Base-by-base conservation (phyloP, 2,888 invertebrate genomes). In the Byasa hedistus region DNA sequence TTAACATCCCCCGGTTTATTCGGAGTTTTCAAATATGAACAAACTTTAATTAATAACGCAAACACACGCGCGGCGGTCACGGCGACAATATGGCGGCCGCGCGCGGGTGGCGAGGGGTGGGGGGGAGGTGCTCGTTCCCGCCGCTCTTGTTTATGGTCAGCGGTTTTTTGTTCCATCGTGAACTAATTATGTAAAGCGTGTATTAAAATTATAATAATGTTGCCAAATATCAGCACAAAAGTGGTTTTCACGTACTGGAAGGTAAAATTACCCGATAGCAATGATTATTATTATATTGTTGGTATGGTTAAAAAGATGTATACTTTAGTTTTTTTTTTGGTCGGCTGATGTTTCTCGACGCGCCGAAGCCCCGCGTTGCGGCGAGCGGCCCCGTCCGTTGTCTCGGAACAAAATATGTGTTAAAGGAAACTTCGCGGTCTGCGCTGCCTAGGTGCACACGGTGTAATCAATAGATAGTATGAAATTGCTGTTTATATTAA, bases 371-470 rank as follows among this genome's bases (percentile, higher is more conserved):
- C 19, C 3, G 19, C 8, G 51, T 19, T 51, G 51, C 51, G 51
- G 51, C 51, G 19, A 44, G 44, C 12, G 19, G 44, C 12, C 44
- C 12, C 44, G 12, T 44, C 22, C 48, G 48, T n/a, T 56, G 55
- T 27, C 24, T 60, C 32, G 65, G 32, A 60, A 60, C 44, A 56
- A 60, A 39, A 22, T 51, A 52, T 57, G 17, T 52, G 48, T 36
- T 54, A 21, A 64, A 59, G 39, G 1, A 54, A 60, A 60, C 32
- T n/a, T 48, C 32, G 56, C 56, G 32, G 32, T 65, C 55, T 59
- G 27, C n/a, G 48, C 23, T 22, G 21, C 24, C 55, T 60, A 27
- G 48, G 21, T 52, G 22, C 4, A 19, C 60, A 56, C 21, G 60
- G 65, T 19, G 32, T 59, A 48, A 17, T 48, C 19, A 8, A 22